Evolutionary conservation across 2,113 vertebrate genomes (phyloP).

Genomic region (Pterocles orientalis): DNA sequence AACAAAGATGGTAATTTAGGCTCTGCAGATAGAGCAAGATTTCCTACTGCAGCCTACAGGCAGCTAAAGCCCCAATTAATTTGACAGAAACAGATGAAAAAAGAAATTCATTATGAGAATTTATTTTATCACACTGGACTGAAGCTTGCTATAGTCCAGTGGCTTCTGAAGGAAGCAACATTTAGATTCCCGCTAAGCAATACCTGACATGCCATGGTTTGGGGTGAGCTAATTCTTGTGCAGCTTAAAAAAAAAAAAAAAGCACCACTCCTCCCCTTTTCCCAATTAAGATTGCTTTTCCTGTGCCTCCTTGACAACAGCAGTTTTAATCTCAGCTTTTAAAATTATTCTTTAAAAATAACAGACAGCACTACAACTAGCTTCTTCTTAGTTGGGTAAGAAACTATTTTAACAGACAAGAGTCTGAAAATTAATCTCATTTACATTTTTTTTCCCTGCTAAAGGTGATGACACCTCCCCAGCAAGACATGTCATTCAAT

Average conservation of each 20-base stretch:
- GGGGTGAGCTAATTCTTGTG: neutral
- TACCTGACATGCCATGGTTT: neutral
- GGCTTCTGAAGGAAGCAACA: neutral
- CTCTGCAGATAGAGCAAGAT: neutral
- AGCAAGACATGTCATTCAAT: neutral
- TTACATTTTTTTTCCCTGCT: neutral
- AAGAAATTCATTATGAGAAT: neutral
- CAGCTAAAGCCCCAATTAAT: neutral
- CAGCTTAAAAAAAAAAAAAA: neutral
- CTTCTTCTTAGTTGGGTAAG: neutral
- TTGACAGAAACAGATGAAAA: neutral
- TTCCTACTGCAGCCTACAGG: neutral
- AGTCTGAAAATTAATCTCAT: neutral
- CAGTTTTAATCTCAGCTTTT: neutral
- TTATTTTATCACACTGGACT: neutral
- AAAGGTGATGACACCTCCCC: constrained; percentile 72
- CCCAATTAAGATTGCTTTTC: neutral
- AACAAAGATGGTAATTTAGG: neutral
- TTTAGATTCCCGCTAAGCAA: neutral
- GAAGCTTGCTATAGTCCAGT: neutral
- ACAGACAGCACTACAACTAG: neutral
- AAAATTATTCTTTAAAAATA: neutral
- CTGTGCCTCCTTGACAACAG: neutral
- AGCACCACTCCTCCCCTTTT: neutral
- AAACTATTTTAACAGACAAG: neutral